Base-by-base conservation (phyloP, 2,888 invertebrate genomes). In the Mesochorus sp. region DNA sequence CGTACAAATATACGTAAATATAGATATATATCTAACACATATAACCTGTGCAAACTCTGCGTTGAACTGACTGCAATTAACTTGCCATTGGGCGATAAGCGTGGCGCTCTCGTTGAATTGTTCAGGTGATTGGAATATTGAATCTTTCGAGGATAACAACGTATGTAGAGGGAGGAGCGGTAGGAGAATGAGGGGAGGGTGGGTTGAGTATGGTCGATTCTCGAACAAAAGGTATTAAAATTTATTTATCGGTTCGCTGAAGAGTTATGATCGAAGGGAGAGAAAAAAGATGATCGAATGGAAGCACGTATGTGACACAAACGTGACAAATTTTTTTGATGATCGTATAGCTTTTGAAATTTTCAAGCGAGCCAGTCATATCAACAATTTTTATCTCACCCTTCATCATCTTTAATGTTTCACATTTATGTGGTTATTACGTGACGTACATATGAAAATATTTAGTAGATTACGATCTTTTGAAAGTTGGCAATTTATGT, bases 121-220 rank as follows among this genome's bases (percentile, higher is more conserved):
- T 73, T 68, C 62, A 42, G 68, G 64, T 84, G 79, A 84, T 83
- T 82, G 85, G 68, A 83, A 84, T 76, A 83, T 82, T 76, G 74
- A 80, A 80, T 80, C 64, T 61, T 59, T 26, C 42, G 37, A 3
- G 26, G 37, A 31, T 12, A 26, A 14, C n/a, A n/a, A n/a, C n/a
- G n/a, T n/a, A n/a, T n/a, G n/a, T n/a, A 12, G 39, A 39, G 39
- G 12, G 10, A 39, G 2, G 34, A 34, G 8, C 1, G 34, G 10
- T 2, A 6, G 39, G 39, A 3, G 10, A n/a, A 12, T 5, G 17
- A 34, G 28, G 10, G 26, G 8, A 10, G 28, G 10, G 8, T 39
- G 6, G 28, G 17, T 17, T 24, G 39, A 19, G 28, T 21, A 51
- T 19, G 49, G 6, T 14, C 21, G 3, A 37, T 68, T 26, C 12